Evolutionary conservation across 2,888 invertebrate species (phyloP).

Genomic region (Palloptera scutellata): DNA sequence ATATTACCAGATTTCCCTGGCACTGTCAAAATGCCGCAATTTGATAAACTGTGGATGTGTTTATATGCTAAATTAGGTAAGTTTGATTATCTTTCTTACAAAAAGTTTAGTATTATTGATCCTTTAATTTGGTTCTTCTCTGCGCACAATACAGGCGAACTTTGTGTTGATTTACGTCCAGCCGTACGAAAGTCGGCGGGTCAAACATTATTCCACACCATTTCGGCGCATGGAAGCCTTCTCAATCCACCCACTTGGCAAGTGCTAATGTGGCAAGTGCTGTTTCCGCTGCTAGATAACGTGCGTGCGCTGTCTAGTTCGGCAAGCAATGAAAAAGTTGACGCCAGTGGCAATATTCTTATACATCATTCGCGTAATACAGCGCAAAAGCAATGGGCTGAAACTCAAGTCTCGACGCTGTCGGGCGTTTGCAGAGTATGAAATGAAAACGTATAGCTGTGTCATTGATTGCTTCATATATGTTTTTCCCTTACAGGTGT

Average conservation of each 20-base stretch:
- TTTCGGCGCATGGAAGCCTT: conserved; percentile 92
- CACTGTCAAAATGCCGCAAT: conserved; percentile 83
- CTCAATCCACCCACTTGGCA: conserved; percentile 92
- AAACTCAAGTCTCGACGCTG: conserved; percentile 91
- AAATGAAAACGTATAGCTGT: not conserved
- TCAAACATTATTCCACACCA: conserved; percentile 96
- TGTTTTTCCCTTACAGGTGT: conserved; percentile 62
- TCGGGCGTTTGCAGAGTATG: conserved; percentile 88
- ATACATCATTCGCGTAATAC: conserved; percentile 99
- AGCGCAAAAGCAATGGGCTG: conserved; percentile 99
- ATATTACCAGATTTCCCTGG: conserved; percentile 85
- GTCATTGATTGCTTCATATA: not conserved
- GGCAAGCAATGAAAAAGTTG: conserved; percentile 76
- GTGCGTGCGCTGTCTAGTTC: conserved; percentile 76
- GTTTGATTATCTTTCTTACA: conserved; percentile 7
- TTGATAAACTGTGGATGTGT: conserved; percentile 96
- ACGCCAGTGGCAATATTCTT: conserved; percentile 90
- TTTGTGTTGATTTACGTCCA: conserved; percentile 94
- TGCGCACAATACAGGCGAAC: conserved; percentile 68
- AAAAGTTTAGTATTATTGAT: not conserved
- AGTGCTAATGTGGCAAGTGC: conserved; percentile 91
- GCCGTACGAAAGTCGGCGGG: conserved; percentile 97
- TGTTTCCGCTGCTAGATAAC: conserved; percentile 93
- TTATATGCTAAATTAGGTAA: conserved; percentile 80
- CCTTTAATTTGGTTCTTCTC: not conserved